phyloP scores from a whole-genome alignment of 2,888 invertebrate genomes.

The Luperina nickerlii region DNA sequence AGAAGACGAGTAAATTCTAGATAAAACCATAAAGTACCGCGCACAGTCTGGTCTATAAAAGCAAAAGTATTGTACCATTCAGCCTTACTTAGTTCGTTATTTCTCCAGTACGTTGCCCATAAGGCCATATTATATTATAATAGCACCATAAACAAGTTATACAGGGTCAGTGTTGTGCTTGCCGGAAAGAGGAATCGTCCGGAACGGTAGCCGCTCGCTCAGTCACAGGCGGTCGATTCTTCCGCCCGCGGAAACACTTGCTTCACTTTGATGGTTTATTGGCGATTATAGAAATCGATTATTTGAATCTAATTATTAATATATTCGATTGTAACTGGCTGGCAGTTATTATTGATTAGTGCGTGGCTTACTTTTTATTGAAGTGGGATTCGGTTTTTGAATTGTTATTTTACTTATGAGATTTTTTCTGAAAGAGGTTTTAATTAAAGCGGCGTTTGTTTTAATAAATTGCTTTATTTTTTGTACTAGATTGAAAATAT shows the following conservation, averaged over 20 bases:
- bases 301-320: slow-evolving; percentile 37
- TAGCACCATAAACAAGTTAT: slow-evolving; percentile 54
- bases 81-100: slow-evolving; percentile 7
- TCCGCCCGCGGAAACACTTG: slow-evolving; percentile 69
- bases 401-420: background rate
- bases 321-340: slow-evolving; percentile 38
- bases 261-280: slow-evolving; percentile 57
- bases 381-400: slow-evolving; percentile 1
- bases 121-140: slow-evolving; percentile 33
- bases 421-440: background rate
- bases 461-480: background rate
- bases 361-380: slow-evolving; percentile 20
- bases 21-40: slow-evolving; percentile 18
- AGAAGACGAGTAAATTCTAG: slow-evolving; percentile 18
- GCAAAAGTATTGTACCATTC: slow-evolving; percentile 12
- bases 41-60: slow-evolving; percentile 10
- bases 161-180: slow-evolving; percentile 69
- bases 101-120: slow-evolving; percentile 19
- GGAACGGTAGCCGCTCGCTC: slow-evolving; percentile 70
- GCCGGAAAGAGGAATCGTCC: slow-evolving; percentile 76
- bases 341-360: slow-evolving; percentile 41
- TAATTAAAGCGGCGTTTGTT: background rate
- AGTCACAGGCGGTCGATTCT: slow-evolving; percentile 76
- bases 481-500: background rate
- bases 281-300: slow-evolving; percentile 55